Percentiles rank a stretch among this genome's conserved stretches.
These are phyloP conservation scores for Tetramorium simillimum DNA, from an alignment of 1,140 invertebrate species.

Conservation along the genomic window DNA sequence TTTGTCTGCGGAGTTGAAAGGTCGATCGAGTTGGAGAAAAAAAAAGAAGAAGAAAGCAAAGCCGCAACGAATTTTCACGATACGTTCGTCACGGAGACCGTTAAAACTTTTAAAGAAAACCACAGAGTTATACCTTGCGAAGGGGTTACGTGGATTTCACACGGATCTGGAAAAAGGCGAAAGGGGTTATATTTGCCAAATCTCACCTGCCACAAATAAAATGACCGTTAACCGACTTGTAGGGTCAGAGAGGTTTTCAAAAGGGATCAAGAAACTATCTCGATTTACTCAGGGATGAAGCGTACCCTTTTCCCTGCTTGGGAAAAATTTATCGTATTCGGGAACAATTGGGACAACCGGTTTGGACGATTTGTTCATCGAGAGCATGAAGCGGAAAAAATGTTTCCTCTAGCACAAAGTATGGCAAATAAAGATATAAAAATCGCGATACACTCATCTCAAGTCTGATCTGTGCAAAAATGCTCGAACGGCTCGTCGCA, in stretches of 20 bases:
- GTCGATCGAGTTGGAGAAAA: background rate
- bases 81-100: background rate
- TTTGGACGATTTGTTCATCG: background rate
- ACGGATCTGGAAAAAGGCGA: constrained; percentile 67
- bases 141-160: constrained; percentile 68
- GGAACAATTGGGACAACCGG: background rate
- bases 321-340: constrained; percentile 19
- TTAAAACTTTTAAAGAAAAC: background rate
- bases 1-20: background rate
- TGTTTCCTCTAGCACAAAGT: background rate
- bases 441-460: background rate
- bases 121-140: background rate
- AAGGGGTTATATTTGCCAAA: constrained; percentile 26
- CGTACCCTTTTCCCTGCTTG: constrained; percentile 58
- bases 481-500: background rate
- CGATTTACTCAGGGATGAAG: background rate
- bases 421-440: background rate
- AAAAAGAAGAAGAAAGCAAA: background rate
- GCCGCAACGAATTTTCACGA: background rate
- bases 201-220: constrained; percentile 59
- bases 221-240: constrained; percentile 34
- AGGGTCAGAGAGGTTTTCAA: background rate
- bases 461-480: background rate
- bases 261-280: constrained; percentile 43
- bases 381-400: background rate